Conservation (phyloP, 2,113 vertebrate species). For the Galbula dea region DNA sequence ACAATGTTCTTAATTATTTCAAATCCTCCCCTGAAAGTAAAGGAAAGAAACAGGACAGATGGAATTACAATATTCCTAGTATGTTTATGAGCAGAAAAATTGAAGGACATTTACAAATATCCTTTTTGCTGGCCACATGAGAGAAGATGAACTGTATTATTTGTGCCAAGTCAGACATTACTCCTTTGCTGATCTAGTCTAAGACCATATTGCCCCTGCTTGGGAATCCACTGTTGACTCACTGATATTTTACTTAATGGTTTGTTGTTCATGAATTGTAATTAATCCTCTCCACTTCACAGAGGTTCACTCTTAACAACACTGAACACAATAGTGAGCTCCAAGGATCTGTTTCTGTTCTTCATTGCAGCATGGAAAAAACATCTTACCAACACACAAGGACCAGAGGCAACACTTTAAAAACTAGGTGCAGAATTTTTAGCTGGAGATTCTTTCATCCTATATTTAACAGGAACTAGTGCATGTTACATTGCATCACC, state of each 20-base stretch:
- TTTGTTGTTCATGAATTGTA: background rate
- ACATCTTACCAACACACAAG: background rate
- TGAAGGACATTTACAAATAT: background rate
- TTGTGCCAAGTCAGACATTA: background rate
- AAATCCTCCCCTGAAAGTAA: background rate
- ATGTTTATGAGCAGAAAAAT: background rate
- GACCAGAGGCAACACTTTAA: background rate
- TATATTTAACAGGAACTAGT: background rate
- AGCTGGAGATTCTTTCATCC: background rate
- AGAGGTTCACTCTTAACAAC: background rate
- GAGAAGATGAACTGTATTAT: background rate
- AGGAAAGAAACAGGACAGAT: background rate
- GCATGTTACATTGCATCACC: background rate
- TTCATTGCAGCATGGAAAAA: background rate
- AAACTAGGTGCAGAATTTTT: background rate
- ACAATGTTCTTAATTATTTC: background rate
- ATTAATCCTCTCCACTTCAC: background rate
- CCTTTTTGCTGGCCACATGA: background rate
- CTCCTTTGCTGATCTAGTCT: background rate
- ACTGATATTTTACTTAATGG: background rate
- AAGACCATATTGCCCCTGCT: background rate
- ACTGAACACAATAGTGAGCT: background rate
- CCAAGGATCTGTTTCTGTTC: background rate
- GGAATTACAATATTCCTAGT: background rate
- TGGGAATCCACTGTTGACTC: background rate